These are phyloP conservation scores for Percina caprodes DNA, from an alignment of 2,113 vertebrate species.

Conservation along the genomic window DNA sequence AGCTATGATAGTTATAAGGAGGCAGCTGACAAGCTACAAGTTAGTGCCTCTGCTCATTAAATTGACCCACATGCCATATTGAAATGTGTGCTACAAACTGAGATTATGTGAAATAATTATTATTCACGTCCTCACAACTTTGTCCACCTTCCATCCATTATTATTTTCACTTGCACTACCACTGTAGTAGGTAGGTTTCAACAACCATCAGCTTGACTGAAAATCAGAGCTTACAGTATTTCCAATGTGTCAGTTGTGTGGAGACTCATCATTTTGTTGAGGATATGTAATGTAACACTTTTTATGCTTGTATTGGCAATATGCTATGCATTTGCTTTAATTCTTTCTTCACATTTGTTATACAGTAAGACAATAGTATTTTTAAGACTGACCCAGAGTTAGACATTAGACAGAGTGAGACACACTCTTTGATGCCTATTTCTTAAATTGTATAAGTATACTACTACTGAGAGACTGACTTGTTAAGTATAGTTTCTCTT, in stretches of 20 bases:
- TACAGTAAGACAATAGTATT: neutral
- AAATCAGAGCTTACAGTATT: conserved; percentile 24
- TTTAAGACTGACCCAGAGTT: neutral
- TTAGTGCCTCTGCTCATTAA: conserved; percentile 77
- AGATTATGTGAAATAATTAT: conserved; percentile 58
- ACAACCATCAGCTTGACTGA: conserved; percentile 35
- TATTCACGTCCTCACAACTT: conserved; percentile 13
- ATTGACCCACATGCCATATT: conserved; percentile 69
- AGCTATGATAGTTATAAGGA: conserved; percentile 67
- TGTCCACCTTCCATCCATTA: conserved; percentile 35
- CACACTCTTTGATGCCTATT: neutral
- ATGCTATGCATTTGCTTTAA: neutral
- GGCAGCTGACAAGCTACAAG: conserved; percentile 71
- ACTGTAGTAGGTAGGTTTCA: conserved; percentile 25
- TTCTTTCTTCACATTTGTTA: neutral
- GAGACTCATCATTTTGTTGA: conserved; percentile 9
- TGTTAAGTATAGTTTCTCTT: neutral
- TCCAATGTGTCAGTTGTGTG: conserved; percentile 3
- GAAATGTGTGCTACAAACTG: conserved; percentile 53
- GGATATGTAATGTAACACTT: conserved; percentile 2
- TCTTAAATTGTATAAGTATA: neutral
- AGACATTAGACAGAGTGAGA: neutral
- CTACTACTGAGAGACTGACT: neutral
- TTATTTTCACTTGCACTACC: conserved; percentile 42
- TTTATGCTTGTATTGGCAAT: neutral